Base-by-base conservation (phyloP, 1,140 invertebrate species). In the Procambarus virginalis region DNA sequence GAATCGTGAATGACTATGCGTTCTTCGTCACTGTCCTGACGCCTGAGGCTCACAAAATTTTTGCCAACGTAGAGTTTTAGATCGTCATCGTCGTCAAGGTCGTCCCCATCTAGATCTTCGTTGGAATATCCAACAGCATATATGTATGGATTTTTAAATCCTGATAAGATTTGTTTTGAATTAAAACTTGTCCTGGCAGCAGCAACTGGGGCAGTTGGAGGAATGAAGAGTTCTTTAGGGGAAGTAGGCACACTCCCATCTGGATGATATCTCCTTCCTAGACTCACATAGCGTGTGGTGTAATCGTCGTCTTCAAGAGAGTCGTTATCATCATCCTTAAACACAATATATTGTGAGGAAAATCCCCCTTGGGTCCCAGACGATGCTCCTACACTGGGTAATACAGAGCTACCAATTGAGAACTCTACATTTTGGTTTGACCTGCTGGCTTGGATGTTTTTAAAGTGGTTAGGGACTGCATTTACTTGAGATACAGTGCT, bases 181-280 rank as follows among this genome's bases (percentile, higher is more conserved):
- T 55, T 8, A 17, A 64, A 10, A 64, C 17, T 12, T 17, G 60
- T 64, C 51, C 51, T 55, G 12, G 60, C 17, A 12, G 12, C 55
- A n/a, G 34, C 48, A 60, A 70, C 48, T 14, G 64, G 75, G 78
- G 85, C 87, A n/a, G 73, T 68, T 8, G 55, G 84, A 12, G 80
- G 82, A 10, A 90, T 92, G 58, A 88, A 84, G n/a, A 90, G 80
- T 2, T 80, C n/a, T 10, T 84, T 34, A 34, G 80, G 81, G 60
- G 75, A 12, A 22, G 60, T 46, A 6, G 70, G 78, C 20, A 73
- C 68, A 49, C 82, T 51, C 4, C 91, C 91, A 9, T 86, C 88
- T 9, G 91, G 91, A 17, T 92, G 77, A 46, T 90, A 92, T 14
- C 91, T 68, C 64, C 91, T 86, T 1, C 91, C 91, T 12, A 92